phyloP scores from a whole-genome alignment of 2,888 invertebrate species.

The Leuctra nigra region DNA sequence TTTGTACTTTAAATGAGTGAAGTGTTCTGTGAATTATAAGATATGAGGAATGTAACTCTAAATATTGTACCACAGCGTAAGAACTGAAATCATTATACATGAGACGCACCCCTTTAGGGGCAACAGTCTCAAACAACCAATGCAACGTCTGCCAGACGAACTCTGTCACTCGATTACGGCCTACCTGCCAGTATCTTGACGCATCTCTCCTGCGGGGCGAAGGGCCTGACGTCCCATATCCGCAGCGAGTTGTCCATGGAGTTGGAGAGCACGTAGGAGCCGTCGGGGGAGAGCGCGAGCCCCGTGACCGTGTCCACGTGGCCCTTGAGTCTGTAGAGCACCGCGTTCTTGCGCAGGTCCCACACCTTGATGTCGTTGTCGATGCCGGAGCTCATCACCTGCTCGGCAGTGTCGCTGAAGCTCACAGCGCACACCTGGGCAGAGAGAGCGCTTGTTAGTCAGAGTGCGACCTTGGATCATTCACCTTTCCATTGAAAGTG shows the following conservation, averaged over 20 bases:
- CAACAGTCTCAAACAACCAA: too few species aligned
- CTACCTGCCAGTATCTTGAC: conserved; percentile 82
- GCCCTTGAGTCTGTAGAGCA: conserved; percentile 79
- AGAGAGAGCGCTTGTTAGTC: too few species aligned
- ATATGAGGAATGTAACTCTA: too few species aligned
- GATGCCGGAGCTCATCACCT: conserved; percentile 89
- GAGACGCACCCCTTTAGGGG: too few species aligned
- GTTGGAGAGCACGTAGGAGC: conserved; percentile 88
- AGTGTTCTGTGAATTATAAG: too few species aligned
- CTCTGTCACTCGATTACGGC: too few species aligned
- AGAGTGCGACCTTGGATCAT: too few species aligned
- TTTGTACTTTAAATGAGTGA: too few species aligned
- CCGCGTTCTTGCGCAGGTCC: conserved; percentile 87
- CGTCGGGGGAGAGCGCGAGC: conserved; percentile 73
- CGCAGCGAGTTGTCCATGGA: conserved; percentile 94
- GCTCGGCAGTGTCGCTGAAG: conserved; percentile 94
- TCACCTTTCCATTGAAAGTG: too few species aligned
- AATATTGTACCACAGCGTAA: too few species aligned
- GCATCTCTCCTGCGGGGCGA: conserved; percentile 88
- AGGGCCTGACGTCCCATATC: conserved; percentile 96
- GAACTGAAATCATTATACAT: too few species aligned
- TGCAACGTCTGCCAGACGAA: too few species aligned
- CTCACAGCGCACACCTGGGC: conserved; percentile 69
- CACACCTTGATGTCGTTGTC: conserved; percentile 98
- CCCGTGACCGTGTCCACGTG: conserved; percentile 95